Evolutionary conservation across 35 echinoderm and acorn worm species (phyloP), one percentile per base, ranked within the genome.

Genomic region (Eucidaris tribuloides): DNA sequence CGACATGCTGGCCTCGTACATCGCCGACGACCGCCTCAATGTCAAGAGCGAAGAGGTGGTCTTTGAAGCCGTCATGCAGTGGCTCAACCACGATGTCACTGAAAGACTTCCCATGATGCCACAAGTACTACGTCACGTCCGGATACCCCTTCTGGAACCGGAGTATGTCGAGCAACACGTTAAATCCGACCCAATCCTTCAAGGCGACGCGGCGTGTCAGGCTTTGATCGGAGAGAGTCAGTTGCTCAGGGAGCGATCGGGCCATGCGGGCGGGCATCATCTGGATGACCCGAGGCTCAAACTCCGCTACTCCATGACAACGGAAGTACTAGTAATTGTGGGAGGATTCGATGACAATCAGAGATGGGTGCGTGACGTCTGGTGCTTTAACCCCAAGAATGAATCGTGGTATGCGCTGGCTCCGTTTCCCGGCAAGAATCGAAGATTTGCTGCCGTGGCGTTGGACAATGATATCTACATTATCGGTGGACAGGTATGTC

Each of bases 391-490:
- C 38, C 90, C 87, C 2, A 52, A 80, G 42, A 83, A 89, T 35
- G 71, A 89, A 34, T 38, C 86, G 24, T 99, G 96, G 96, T 55
- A 80, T 44, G 45, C 46, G n/a, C 71, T 99, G n/a, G 86, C 90
- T 5, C 86, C 86, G 5, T 99, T 99, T 48, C 96, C 96, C 0
- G 96, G 96, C 7, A 78, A 77, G 57, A 99, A 99, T 49, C 86
- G 89, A 65, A 91, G 96, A 34, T 99, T 99, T 48, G 90, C 82
- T 11, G 81, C 86, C 58, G 78, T 93, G 38, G 81, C 96, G 6
- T 7, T 99, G 4, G 89, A 90, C 43, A 90, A 99, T 63, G 87
- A 99, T 48, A 87, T 99, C 27, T 99, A 99, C 66, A 91, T 99
- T 43, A 92, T 99, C 38, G 96, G 90, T 20, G 96, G 96, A 28